Conservation (phyloP, 2,113 vertebrate genomes). For the Rhineura floridana region DNA sequence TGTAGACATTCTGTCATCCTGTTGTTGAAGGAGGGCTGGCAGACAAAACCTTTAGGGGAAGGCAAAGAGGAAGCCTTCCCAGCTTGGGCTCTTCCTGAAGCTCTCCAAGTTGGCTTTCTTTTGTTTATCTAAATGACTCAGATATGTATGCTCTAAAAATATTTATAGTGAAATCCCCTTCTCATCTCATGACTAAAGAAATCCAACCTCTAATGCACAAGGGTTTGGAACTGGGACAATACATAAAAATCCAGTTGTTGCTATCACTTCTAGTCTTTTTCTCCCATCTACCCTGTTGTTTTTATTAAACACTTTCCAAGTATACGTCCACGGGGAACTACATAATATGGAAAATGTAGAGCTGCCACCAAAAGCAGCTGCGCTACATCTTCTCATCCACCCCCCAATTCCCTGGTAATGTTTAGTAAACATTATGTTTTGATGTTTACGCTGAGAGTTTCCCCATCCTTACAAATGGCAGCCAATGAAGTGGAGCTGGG, state of each 20-base stretch:
- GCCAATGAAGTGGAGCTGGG: not conserved
- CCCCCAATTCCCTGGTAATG: too few species aligned
- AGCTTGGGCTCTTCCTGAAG: constrained; percentile 19
- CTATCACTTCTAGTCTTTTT: constrained; percentile 5
- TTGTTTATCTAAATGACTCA: constrained; percentile 41
- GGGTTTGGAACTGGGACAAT: not conserved
- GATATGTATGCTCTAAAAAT: not conserved
- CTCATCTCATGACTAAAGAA: constrained; percentile 18
- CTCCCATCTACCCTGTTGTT: not conserved
- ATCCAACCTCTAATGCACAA: not conserved
- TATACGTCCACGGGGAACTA: not conserved
- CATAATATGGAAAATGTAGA: not conserved
- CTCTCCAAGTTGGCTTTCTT: constrained; percentile 7
- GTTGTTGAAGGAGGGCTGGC: not conserved
- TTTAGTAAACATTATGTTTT: not conserved
- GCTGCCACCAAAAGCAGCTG: not conserved
- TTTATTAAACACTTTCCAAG: not conserved
- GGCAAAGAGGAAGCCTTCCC: not conserved
- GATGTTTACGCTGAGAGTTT: too few species aligned
- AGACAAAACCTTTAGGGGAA: constrained; percentile 10
- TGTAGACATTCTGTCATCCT: constrained; percentile 21
- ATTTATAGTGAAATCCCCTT: constrained; percentile 11
- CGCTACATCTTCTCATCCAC: not conserved
- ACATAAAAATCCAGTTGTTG: not conserved
- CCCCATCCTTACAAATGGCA: not conserved